phyloP scores from a whole-genome alignment of 2,113 vertebrate genomes.

The Lipotes vexillifer region DNA sequence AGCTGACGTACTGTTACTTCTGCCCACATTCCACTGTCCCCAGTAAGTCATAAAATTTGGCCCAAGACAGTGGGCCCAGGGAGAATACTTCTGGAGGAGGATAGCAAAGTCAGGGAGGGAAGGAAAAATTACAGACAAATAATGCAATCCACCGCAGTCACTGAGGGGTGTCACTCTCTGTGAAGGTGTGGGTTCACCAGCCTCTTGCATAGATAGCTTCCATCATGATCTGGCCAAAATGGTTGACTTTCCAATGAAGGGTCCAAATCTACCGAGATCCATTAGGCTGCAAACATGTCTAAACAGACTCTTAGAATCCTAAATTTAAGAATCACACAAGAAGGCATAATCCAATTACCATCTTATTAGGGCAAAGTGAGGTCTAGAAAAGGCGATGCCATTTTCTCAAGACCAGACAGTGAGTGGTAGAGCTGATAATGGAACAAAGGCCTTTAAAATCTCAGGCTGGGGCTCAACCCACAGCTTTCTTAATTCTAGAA shows the following conservation, averaged over 20 bases:
- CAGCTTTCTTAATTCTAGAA: background rate
- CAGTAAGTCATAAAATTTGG: background rate
- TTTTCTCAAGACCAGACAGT: background rate
- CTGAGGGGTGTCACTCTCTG: background rate
- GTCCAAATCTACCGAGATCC: background rate
- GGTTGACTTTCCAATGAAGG: background rate
- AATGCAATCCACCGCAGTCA: background rate
- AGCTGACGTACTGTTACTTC: background rate
- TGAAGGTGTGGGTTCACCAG: background rate
- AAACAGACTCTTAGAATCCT: background rate
- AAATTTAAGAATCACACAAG: background rate
- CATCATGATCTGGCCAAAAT: background rate
- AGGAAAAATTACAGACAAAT: background rate
- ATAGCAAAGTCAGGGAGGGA: background rate
- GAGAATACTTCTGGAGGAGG: background rate
- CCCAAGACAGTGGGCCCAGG: background rate
- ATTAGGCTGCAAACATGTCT: background rate
- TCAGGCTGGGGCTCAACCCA: background rate
- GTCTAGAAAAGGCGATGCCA: background rate
- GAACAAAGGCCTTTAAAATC: background rate
- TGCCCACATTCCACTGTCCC: background rate
- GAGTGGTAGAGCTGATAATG: background rate
- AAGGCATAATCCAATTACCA: background rate
- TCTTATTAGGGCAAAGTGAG: background rate
- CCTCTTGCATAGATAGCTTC: background rate